Conservation (phyloP, 2,113 vertebrate species). For the Corythornis vintsioides region DNA sequence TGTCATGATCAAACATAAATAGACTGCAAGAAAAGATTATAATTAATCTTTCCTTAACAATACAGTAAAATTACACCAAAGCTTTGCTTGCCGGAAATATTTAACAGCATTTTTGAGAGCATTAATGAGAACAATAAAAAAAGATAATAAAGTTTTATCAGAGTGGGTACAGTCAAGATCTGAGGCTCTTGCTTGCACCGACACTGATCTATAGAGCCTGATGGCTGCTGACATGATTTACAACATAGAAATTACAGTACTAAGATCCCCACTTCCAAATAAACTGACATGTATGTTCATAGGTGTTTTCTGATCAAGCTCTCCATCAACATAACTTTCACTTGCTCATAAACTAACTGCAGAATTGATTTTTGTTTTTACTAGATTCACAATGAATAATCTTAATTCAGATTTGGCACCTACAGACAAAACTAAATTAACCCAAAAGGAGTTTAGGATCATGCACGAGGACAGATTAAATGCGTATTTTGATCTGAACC, state of each 20-base stretch:
- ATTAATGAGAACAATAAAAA: constrained; percentile 54
- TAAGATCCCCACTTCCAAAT: not conserved
- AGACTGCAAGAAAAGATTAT: constrained; percentile 70
- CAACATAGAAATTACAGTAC: not conserved
- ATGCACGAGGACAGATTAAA: not conserved
- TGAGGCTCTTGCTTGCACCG: constrained; percentile 1
- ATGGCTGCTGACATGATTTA: not conserved
- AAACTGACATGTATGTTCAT: fast-evolving
- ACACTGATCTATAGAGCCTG: not conserved
- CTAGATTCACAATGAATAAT: not conserved
- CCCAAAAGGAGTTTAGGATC: not conserved
- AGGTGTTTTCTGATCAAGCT: not conserved
- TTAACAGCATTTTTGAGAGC: constrained; percentile 54
- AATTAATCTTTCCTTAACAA: constrained; percentile 75
- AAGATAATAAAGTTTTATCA: constrained; percentile 51
- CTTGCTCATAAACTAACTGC: not conserved
- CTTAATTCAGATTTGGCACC: not conserved
- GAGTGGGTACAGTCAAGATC: not conserved
- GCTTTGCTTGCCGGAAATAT: constrained; percentile 59
- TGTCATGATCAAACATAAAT: constrained; percentile 73
- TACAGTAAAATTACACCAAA: constrained; percentile 56
- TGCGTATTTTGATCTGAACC: not conserved
- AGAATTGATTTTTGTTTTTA: not conserved
- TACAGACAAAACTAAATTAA: not conserved
- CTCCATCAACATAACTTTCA: not conserved